Evolutionary conservation across 2,888 invertebrate genomes (phyloP), one percentile per base, ranked within the genome.

Genomic region (Apomyelois bistriatella): DNA sequence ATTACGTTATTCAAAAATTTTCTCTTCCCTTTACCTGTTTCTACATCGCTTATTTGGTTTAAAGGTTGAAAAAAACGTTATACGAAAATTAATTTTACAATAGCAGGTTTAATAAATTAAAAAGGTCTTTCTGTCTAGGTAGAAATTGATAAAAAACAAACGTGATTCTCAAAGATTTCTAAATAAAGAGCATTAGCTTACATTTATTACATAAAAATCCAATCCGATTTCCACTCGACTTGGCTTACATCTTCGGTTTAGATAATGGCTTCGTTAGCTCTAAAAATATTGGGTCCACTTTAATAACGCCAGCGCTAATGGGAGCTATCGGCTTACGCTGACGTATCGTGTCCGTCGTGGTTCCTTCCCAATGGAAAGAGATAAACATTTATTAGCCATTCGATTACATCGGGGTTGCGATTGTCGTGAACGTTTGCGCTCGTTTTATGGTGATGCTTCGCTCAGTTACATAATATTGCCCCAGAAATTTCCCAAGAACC

Each of bases 291-390:
- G 66, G 66, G 61, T 58, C 65, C 32, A 56, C 57, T 54, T 53
- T 53, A 66, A 70, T 72, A 72, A 69, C 68, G 72, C 71, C 55
- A 65, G 61, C 66, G 67, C 65, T 75, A 77, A 77, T 76, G 69
- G 74, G 55, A 52, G 64, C 65, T 72, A 71, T 74, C 74, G 59
- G 58, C 63, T 77, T 52, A 37, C 52, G 13, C 43, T 12, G 43
- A 43, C 22, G 36, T 43, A 52, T 37, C 43, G 43, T 4, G n/a
- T 28, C 40, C 30, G 16, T 40, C 32, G 32, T 32, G 13, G 52
- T 9, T 36, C 8, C 51, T 35, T 36, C 10, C 43, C 40, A 41
- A 46, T 13, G 35, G 13, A 49, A 49, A 35, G 7, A 52, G 52
- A 52, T 37, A 52, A 43, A 52, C 36, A 43, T 52, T 52, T 43